These are phyloP conservation scores for Dryobotodes eremita DNA, from an alignment of 2,888 invertebrate genomes.

Conservation along the genomic window DNA sequence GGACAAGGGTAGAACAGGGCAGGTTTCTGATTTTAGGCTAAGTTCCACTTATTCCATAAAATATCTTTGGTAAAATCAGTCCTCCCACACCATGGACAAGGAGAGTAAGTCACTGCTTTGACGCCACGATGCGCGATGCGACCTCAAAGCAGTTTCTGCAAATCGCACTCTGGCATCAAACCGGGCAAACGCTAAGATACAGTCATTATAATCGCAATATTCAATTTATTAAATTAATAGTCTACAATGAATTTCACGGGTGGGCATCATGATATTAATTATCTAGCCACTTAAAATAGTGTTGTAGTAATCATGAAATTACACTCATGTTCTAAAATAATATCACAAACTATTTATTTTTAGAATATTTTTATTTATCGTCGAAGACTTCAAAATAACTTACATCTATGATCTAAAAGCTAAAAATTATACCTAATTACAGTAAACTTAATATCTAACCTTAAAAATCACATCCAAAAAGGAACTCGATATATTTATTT, in stretches of 20 bases:
- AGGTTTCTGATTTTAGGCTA: too few species aligned
- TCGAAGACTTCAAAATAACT: background rate
- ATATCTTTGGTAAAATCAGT: background rate
- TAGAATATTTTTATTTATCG: slow-evolving; percentile 13
- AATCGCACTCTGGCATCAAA: slow-evolving; percentile 36
- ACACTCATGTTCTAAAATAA: slow-evolving; percentile 12
- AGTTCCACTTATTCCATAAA: background rate
- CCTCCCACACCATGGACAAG: too few species aligned
- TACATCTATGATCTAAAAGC: background rate
- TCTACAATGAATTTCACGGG: slow-evolving; percentile 47
- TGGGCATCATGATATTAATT: slow-evolving; percentile 44
- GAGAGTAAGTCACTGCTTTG: background rate
- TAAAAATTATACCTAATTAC: background rate
- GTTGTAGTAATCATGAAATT: slow-evolving; percentile 21
- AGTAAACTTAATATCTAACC: background rate
- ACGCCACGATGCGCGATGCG: too few species aligned
- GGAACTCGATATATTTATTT: slow-evolving; percentile 17
- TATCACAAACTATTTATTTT: slow-evolving; percentile 22
- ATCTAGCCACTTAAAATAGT: slow-evolving; percentile 36
- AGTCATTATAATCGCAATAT: slow-evolving; percentile 24
- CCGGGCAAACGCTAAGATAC: slow-evolving; percentile 10
- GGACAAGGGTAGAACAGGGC: background rate
- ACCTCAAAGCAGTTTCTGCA: background rate
- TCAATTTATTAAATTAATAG: slow-evolving; percentile 53
- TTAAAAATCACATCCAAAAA: background rate